Evolutionary conservation across 2,797 vertebrate species (phyloP), one percentile per base, ranked within the genome.

Genomic region (Lacerta agilis): DNA sequence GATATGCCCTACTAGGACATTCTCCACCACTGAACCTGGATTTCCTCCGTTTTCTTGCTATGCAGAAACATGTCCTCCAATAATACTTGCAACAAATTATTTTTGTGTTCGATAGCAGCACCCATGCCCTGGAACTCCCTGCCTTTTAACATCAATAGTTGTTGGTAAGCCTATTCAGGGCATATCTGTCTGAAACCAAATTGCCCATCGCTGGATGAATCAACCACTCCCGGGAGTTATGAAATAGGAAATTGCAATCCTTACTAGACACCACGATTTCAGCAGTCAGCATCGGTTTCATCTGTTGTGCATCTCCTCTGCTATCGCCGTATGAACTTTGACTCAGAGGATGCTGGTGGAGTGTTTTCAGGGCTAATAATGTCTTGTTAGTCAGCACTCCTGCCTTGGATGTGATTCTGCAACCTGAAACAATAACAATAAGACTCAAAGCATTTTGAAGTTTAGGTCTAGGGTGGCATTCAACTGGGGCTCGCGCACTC

Each of bases 231-330:
- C 2, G 8, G 89, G 25, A 3, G 11, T 69, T 43, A 20, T 20
- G 23, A 82, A 90, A 75, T 4, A 78, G 25, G 18, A 67, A 82
- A 86, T 4, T 29, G 66, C 69, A 55, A 17, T 87, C 86, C 94
- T 10, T 97, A 99, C 98, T 98, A 97, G 98, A 98, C 84, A 98
- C 94, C 98, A 98, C 97, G 91, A 98, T 97, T 91, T 99, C 98
- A 2, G 97, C 97, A 90, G 95, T 96, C 58, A 98, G 89, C 27
- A n/a, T 89, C 7, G 11, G 33, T 1, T 92, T 92, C 0, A 1
- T 91, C 23, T 94, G 87, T 82, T 85, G 20, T 23, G 91, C 91
- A 67, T 88, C 89, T 15, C 76, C 88, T 1, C 1, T 73, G 2
- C 85, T 90, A 36, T 91, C 86, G 78, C 93, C 94, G 6, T 80